A percentile compares a stretch with the other conserved stretches of the same genome.
These are phyloP conservation scores for Tridacna gigas DNA, from an alignment of 2,888 invertebrate species.

Conservation along the genomic window DNA sequence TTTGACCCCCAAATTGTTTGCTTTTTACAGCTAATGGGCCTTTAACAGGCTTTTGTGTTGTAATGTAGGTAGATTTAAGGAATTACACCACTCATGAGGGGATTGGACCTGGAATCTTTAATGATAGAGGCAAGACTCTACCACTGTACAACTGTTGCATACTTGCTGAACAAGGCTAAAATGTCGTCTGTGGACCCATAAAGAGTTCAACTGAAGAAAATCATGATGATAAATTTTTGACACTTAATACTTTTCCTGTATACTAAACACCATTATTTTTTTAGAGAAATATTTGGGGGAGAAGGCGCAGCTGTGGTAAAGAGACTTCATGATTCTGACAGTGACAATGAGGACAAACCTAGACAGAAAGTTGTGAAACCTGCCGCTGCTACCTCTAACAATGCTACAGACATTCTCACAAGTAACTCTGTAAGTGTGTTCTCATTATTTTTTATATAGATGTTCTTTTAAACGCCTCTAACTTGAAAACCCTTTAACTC, in stretches of 20 bases:
- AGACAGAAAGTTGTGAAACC: conserved; percentile 28
- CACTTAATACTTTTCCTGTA: background rate
- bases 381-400: conserved; percentile 40
- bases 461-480: too few species aligned
- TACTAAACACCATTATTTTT: background rate
- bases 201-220: background rate
- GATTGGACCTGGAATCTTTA: too few species aligned
- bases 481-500: too few species aligned
- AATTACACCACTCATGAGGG: too few species aligned
- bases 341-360: conserved; percentile 69
- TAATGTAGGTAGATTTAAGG: too few species aligned
- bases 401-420: conserved; percentile 76
- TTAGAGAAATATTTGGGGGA: conserved; percentile 81
- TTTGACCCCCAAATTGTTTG: too few species aligned
- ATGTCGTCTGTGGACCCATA: too few species aligned
- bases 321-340: conserved; percentile 78
- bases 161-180: background rate
- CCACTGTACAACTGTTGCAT: background rate
- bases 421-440: conserved; percentile 7
- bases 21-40: too few species aligned
- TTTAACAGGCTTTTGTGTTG: too few species aligned
- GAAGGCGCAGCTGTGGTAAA: conserved; percentile 74
- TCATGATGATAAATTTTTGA: background rate
- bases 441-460: too few species aligned
- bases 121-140: background rate